Conservation (phyloP, 2,888 invertebrate genomes). For the Uloborus plumipes region DNA sequence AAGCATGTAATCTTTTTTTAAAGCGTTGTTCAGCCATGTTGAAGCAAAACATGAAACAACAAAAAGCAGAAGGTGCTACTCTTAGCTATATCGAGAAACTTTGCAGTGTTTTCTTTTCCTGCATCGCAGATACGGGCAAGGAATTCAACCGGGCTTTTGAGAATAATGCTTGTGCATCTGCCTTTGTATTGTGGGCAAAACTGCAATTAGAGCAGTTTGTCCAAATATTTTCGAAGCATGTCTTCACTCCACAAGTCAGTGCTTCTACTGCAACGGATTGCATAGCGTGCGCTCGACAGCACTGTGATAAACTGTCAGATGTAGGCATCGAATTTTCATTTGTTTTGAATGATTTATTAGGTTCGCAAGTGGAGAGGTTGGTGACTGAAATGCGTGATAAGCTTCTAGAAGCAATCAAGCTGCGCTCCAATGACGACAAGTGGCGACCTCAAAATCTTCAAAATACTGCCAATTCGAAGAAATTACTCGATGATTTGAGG, state of each 20-base stretch:
- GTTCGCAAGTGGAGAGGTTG: conserved; percentile 82
- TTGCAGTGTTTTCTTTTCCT: conserved; percentile 86
- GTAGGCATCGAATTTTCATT: conserved; percentile 91
- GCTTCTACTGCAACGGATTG: conserved; percentile 78
- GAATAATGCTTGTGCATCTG: conserved; percentile 71
- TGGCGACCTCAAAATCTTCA: conserved; percentile 87
- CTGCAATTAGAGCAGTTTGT: conserved; percentile 72
- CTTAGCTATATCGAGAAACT: conserved; percentile 84
- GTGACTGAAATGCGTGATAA: conserved; percentile 85
- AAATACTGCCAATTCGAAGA: conserved; percentile 79
- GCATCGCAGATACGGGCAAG: conserved; percentile 81
- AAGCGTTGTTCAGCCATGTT: conserved; percentile 85
- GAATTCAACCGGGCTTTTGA: conserved; percentile 85
- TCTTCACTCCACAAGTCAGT: conserved; percentile 89
- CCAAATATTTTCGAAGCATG: conserved; percentile 75
- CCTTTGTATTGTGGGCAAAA: conserved; percentile 92
- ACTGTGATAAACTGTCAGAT: conserved; percentile 77
- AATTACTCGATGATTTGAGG: conserved; percentile 80
- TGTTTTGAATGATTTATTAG: conserved; percentile 87
- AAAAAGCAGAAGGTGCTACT: conserved; percentile 79
- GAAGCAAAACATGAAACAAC: conserved; percentile 84
- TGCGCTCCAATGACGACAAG: conserved; percentile 80
- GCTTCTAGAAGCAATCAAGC: conserved; percentile 84
- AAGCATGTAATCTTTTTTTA: conserved; percentile 86
- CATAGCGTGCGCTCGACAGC: conserved; percentile 79